phyloP scores from a whole-genome alignment of 2,888 invertebrate species.

The Allygus modestus region DNA sequence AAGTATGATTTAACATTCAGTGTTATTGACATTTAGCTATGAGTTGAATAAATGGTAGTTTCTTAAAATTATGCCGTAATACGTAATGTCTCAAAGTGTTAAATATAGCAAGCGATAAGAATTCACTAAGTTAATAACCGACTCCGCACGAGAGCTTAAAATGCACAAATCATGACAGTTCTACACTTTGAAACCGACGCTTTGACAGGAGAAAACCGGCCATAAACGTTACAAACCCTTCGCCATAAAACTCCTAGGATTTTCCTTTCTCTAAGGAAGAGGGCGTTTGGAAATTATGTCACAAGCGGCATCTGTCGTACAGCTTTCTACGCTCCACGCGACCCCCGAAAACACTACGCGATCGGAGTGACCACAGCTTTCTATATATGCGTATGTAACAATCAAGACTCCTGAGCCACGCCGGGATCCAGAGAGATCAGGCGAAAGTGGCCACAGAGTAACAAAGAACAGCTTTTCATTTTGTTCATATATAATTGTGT shows the following conservation, averaged over 20 bases:
- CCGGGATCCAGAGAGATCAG: not conserved
- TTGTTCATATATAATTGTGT: too few relatives aligned
- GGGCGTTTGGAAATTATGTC: conserved; percentile 12
- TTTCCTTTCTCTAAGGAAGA: conserved; percentile 8
- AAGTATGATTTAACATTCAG: too few relatives aligned
- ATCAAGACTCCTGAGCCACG: not conserved
- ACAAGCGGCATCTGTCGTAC: conserved; percentile 12
- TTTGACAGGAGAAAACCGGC: not conserved
- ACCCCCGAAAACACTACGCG: conserved; percentile 11
- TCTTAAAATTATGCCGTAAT: too few relatives aligned
- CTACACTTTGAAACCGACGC: too few relatives aligned
- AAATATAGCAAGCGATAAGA: too few relatives aligned
- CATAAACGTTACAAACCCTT: not conserved
- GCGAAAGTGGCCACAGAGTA: conserved; percentile 21
- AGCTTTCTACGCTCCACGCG: conserved; percentile 22
- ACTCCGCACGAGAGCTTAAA: too few relatives aligned
- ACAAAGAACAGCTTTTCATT: too few relatives aligned
- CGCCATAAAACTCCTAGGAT: not conserved
- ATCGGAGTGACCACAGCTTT: not conserved
- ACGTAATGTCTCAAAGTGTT: too few relatives aligned
- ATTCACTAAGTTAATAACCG: too few relatives aligned
- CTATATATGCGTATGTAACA: conserved; percentile 10
- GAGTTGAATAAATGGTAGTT: too few relatives aligned
- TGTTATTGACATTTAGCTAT: too few relatives aligned
- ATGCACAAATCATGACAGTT: too few relatives aligned